These are phyloP conservation scores for Philaethria dido DNA, from an alignment of 2,888 invertebrate genomes.

Conservation along the genomic window DNA sequence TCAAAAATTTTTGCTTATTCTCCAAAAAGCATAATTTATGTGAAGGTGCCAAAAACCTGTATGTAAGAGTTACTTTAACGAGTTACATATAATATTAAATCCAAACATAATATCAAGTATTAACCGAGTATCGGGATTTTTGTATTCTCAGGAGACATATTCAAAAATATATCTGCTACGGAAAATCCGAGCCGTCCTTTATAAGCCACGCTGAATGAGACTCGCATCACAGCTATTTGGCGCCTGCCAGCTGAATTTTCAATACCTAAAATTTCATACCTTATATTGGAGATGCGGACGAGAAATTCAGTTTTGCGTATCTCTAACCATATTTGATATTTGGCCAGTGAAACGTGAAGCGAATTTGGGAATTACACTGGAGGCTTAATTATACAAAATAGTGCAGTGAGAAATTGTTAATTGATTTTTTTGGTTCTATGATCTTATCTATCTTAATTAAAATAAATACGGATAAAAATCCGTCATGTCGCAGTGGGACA, in stretches of 20 bases:
- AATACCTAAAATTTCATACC: constrained; percentile 20
- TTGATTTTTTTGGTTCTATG: not conserved
- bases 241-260: constrained; percentile 24
- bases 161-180: constrained; percentile 34
- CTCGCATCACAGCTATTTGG: constrained; percentile 30
- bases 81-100: constrained; percentile 7
- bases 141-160: constrained; percentile 35
- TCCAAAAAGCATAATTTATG: no score
- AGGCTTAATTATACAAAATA: not conserved
- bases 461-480: no score
- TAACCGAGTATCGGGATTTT: constrained; percentile 24
- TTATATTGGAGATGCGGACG: constrained; percentile 12
- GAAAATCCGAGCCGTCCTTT: constrained; percentile 37
- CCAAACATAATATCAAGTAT: constrained; percentile 18
- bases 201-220: constrained; percentile 34
- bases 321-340: not conserved
- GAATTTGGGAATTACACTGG: not conserved
- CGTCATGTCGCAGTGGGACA: no score
- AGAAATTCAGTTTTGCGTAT: not conserved
- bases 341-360: not conserved
- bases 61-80: not conserved
- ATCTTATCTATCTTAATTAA: no score
- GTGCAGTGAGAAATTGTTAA: not conserved
- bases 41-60: not conserved
- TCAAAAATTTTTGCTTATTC: no score